phyloP scores from a whole-genome alignment of 2,113 vertebrate species.

The Hippocampus barbouri region DNA sequence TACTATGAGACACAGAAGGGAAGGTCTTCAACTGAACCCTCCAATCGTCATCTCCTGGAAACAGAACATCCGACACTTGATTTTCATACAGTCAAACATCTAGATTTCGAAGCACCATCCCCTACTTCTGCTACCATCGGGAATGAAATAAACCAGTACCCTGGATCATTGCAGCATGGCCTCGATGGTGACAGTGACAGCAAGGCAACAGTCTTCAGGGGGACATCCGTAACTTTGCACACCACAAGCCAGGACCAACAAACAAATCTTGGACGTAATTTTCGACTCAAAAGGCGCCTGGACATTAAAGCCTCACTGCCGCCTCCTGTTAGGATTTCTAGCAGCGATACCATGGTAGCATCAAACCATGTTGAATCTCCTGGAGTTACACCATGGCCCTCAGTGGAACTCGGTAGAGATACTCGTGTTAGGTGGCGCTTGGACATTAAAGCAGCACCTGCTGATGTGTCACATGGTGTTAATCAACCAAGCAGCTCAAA shows the following conservation, averaged over 20 bases:
- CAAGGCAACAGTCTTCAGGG: too few relatives aligned
- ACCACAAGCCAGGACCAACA: not conserved
- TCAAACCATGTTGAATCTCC: not conserved
- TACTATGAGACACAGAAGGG: not conserved
- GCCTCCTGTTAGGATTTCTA: conserved; percentile 2
- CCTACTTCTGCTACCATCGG: not conserved
- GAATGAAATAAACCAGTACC: not conserved
- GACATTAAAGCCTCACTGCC: conserved; percentile 16
- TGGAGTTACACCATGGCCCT: not conserved
- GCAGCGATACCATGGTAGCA: conserved; percentile 15
- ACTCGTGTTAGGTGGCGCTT: not conserved
- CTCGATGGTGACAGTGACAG: too few relatives aligned
- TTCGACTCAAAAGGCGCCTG: conserved; percentile 15
- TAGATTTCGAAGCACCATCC: not conserved
- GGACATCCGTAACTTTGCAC: too few relatives aligned
- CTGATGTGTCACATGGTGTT: too few relatives aligned
- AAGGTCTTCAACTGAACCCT: not conserved
- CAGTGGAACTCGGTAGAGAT: not conserved
- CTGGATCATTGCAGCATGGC: not conserved
- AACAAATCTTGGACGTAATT: not conserved
- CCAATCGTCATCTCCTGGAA: not conserved
- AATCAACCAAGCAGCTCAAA: conserved; percentile 19
- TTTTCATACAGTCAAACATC: not conserved
- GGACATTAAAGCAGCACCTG: not conserved
- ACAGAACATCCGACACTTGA: not conserved